These are phyloP conservation scores for Ramphastos sulfuratus DNA, from an alignment of 2,113 vertebrate species.

Conservation along the genomic window DNA sequence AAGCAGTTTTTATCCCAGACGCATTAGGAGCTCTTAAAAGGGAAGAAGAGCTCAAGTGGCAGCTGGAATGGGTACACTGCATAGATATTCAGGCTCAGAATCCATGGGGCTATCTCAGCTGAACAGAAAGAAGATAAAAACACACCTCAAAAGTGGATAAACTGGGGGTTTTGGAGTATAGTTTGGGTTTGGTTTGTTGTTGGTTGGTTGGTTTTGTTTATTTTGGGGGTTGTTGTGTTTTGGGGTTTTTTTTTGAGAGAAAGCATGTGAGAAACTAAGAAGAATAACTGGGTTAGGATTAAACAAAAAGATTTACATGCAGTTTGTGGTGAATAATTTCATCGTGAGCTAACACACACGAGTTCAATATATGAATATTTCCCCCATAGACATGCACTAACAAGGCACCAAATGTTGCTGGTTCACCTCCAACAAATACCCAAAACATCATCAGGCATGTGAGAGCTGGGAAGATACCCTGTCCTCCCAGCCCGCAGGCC, in stretches of 20 bases:
- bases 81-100: neutral
- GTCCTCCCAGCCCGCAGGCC: neutral
- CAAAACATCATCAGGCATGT: neutral
- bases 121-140: neutral
- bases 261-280: neutral
- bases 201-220: no score
- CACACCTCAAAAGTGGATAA: fast-evolving
- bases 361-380: neutral
- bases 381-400: fast-evolving
- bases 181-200: neutral
- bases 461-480: neutral
- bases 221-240: no score
- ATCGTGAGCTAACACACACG: neutral
- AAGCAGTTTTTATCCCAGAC: neutral
- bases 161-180: neutral
- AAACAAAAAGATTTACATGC: neutral
- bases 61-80: neutral
- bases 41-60: neutral
- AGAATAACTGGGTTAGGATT: neutral
- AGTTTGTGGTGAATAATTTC: neutral
- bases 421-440: neutral
- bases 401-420: neutral
- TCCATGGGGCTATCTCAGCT: neutral
- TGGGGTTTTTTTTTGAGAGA: neutral
- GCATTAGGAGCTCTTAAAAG: neutral